These are phyloP conservation scores for Troides helena DNA, from an alignment of 2,888 invertebrate species.

Conservation along the genomic window DNA sequence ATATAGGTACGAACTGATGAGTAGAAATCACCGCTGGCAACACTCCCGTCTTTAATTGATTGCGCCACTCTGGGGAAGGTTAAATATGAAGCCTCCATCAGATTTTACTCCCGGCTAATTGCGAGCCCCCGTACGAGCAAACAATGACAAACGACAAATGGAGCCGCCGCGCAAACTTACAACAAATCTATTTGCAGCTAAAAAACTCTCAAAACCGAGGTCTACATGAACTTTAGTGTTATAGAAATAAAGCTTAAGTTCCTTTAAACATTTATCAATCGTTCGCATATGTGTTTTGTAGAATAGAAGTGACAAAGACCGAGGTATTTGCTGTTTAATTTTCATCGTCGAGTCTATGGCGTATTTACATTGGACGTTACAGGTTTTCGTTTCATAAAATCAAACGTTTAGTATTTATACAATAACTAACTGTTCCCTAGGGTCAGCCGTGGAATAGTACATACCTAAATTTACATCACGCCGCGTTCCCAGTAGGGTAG, in stretches of 20 bases:
- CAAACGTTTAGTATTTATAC: neutral
- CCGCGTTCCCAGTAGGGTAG: no score
- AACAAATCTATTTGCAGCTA: neutral
- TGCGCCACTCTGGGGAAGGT: slow-evolving; percentile 31
- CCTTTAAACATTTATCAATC: slow-evolving; percentile 22
- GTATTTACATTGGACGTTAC: slow-evolving; percentile 34
- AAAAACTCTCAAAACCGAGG: neutral
- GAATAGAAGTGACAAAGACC: slow-evolving; percentile 58
- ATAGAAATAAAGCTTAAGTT: slow-evolving; percentile 37
- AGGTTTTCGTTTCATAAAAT: neutral
- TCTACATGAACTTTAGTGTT: slow-evolving; percentile 7
- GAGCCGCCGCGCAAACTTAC: slow-evolving; percentile 42
- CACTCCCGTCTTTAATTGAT: slow-evolving; percentile 25
- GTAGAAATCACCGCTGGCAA: slow-evolving; percentile 26
- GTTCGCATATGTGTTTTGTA: slow-evolving; percentile 31
- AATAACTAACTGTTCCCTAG: no score
- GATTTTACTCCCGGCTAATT: slow-evolving; percentile 60
- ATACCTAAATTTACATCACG: no score
- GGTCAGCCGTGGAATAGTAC: no score
- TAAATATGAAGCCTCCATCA: slow-evolving; percentile 44
- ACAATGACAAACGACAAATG: slow-evolving; percentile 48
- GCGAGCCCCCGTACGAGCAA: slow-evolving; percentile 55
- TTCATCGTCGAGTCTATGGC: slow-evolving; percentile 59
- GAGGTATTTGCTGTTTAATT: slow-evolving; percentile 63
- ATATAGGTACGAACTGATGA: neutral